phyloP scores from a whole-genome alignment of 2,113 vertebrate genomes.

The Anoplopoma fimbria region DNA sequence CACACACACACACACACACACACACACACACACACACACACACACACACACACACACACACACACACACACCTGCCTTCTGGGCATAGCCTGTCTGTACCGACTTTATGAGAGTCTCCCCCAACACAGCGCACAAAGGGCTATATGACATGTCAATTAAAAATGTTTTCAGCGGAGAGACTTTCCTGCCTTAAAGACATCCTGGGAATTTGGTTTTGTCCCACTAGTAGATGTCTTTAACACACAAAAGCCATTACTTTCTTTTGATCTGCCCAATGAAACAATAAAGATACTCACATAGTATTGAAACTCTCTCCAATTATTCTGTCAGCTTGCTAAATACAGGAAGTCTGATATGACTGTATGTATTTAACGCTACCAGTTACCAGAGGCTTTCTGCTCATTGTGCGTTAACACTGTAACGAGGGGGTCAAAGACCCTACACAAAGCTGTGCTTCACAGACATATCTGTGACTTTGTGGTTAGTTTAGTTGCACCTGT shows the following conservation, averaged over 20 bases:
- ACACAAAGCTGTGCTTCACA: background rate
- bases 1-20: conserved; percentile 6
- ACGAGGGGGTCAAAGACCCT: background rate
- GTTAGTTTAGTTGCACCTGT: background rate
- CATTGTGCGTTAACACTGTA: background rate
- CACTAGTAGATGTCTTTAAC: conserved; percentile 25
- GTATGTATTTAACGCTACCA: background rate
- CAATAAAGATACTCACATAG: background rate
- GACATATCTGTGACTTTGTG: background rate
- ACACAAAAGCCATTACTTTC: conserved; percentile 23
- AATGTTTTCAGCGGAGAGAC: conserved; percentile 48
- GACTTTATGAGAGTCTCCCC: conserved; percentile 29
- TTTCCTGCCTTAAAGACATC: conserved; percentile 35
- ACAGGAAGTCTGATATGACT: conserved; percentile 8
- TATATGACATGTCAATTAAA: conserved; percentile 57
- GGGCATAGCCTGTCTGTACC: conserved; percentile 19
- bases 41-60: background rate
- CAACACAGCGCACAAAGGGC: conserved; percentile 12
- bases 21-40: background rate
- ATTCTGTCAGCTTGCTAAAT: conserved; percentile 24
- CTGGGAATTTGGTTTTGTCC: conserved; percentile 36
- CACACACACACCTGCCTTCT: conserved; percentile 8
- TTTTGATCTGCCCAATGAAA: conserved; percentile 33
- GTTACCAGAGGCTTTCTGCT: background rate
- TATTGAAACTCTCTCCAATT: conserved; percentile 4